Base-by-base conservation (phyloP, 2,888 invertebrate species). In the Balanococcus diminutus region DNA sequence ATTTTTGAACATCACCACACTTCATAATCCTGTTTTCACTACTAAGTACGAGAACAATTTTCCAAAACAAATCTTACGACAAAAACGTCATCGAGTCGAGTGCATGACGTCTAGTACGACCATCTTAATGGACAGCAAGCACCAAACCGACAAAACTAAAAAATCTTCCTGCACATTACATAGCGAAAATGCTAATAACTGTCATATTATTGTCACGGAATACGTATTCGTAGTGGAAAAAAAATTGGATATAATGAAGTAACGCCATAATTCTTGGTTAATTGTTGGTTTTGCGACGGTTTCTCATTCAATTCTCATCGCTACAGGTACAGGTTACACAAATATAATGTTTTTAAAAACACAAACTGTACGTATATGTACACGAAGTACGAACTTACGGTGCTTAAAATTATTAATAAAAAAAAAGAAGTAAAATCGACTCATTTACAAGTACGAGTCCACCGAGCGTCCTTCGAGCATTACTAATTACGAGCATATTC, bases 211-310 rank as follows among this genome's bases (percentile, higher is more conserved):
- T 67, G 61, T 67, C 61, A 67, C 61, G 25, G 61, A 4, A 67
- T 67, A 28, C 3, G 61, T 67, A 67, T 67, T 67, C 61, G 28
- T 25, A 25, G 14, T 51, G 28, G 61, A 67, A 67, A 67, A 46
- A 67, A 67, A 67, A 67, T 67, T 28, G 61, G 28, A 14, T 67
- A 67, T 67, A 67, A 67, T 67, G 61, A 67, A 67, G 61, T 28
- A 67, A 67, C 61, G 61, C 61, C 61, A 67, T 67, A 67, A 67
- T 67, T 67, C 61, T 67, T 25, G 61, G 25, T 67, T 67, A 67
- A 67, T 67, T 67, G 61, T 67, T 67, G 61, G 61, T 67, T 67
- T 67, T 67, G 61, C 61, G 61, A 67, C 61, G 61, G 61, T 67
- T 67, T 28, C 61, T 67, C n/a, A 28, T 67, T 67, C 28, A 67